Base-by-base conservation (phyloP, 2,797 vertebrate genomes). In the Brachyrhaphis roseni region DNA sequence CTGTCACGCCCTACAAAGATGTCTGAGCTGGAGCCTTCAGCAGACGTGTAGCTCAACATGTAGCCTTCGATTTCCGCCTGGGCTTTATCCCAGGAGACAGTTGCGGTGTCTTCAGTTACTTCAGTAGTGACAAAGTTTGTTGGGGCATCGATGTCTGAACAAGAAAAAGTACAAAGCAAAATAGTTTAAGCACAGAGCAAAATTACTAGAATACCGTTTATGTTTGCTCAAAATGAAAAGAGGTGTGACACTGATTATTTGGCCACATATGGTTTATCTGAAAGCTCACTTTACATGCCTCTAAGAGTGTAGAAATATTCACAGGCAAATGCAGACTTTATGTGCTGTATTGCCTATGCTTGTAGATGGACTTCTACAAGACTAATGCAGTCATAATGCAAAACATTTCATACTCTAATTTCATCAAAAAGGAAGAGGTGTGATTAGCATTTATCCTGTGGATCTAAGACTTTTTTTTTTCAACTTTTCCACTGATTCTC, bases 31-130 rank as follows among this genome's bases (percentile, higher is more conserved):
- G 93, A 92, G 46, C 96, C 96, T 0, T 92, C 91, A 2, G 88
- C 78, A 0, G 96, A 95, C 47, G 90, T 92, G 89, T 97, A 97
- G 77, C 89, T 96, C 90, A 97, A 87, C 91, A 96, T 89, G 81
- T 97, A 98, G 83, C 94, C 95, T 6, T 97, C 95, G 20, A 96
- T 88, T 41, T 90, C 79, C 2, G 95, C 96, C 88, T 86, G 94
- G 73, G 95, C 95, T 0, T 20, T 89, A 71, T 95, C 94, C 97
- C 97, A 97, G 70, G 95, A 96, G 74, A 97, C 79, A 1, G 78
- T 89, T 1, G 87, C 89, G 0, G 92, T 94, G 80, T 95, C 93
- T 68, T 95, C 93, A 11, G 94, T 94, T 64, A 92, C 91, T 78
- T 90, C 78, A 28, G 84, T 91, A 43, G 94, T 92, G 82, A 94